Percentiles rank a stretch among this genome's conserved stretches.
These are phyloP conservation scores for Mandrillus leucophaeus DNA, from an alignment of 2,113 vertebrate species.

Conservation along the genomic window DNA sequence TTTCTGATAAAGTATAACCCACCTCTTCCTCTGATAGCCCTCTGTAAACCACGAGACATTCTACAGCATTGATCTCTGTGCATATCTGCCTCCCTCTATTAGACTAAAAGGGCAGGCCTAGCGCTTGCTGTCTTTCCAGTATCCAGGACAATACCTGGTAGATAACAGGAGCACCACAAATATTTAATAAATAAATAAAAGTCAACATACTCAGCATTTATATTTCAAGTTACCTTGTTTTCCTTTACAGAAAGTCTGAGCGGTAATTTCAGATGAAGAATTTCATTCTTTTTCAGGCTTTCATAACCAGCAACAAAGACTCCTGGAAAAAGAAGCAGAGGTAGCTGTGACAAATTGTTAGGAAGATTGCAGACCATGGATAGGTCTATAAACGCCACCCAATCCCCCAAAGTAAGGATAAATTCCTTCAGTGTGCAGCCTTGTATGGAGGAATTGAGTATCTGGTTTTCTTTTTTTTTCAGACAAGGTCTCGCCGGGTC, in stretches of 20 bases:
- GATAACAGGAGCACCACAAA: background rate
- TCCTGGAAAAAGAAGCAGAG: conserved; percentile 69
- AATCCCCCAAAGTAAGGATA: background rate
- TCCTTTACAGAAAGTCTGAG: conserved; percentile 87
- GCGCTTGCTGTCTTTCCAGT: background rate
- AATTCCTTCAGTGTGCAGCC: background rate
- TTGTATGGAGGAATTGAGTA: background rate
- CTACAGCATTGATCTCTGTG: background rate
- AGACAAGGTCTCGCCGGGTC: too few relatives aligned
- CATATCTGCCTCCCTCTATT: background rate
- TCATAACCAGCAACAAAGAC: conserved; percentile 90
- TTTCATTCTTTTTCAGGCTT: conserved; percentile 84
- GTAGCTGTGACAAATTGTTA: background rate
- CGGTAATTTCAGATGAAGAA: conserved; percentile 91
- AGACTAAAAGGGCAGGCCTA: background rate
- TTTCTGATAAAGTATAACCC: background rate
- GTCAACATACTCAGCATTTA: background rate
- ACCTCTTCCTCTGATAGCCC: background rate
- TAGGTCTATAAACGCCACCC: background rate
- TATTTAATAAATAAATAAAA: background rate
- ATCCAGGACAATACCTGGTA: background rate
- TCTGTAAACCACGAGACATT: background rate
- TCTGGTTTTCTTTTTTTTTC: too few relatives aligned
- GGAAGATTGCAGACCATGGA: background rate
- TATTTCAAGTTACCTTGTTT: conserved; percentile 86